Base-by-base conservation (phyloP, 2,113 vertebrate species). In the Tonatia bakeri region DNA sequence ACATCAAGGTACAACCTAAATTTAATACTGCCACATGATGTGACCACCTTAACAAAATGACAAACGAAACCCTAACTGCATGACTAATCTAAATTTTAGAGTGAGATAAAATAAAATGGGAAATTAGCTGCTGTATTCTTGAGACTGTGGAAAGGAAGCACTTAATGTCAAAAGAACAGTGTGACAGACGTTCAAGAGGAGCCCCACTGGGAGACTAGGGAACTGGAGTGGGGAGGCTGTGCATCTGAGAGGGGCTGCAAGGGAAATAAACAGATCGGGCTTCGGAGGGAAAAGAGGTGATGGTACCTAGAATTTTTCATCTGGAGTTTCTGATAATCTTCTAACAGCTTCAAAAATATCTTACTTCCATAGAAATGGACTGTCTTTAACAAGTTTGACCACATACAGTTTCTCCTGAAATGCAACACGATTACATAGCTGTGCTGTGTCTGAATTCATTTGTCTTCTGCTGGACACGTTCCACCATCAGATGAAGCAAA, bases 81-180 rank as follows among this genome's bases (percentile, higher is more conserved):
- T 6, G 43, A 80, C 45, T 89, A 91, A 56, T 36, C 40, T 93
- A 90, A 92, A 89, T 75, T 86, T 76, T 54, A 81, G 33, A 92
- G 22, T 43, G 59, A 93, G 59, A 89, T 59, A 67, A 93, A 92
- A 77, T 54, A 7, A 45, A 82, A 54, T 65, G n/a, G 31, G 16
- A 93, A 94, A 96, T 91, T 91, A 86, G 79, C 15, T 38, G 13
- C 31, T 31, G 12, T 82, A 59, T 73, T 96, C 61, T 40, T 45
- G 28, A 54, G 89, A 82, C 31, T 72, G 5, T 82, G 91, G 26
- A 91, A 93, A 94, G 64, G n/a, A 82, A 95, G 56, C 50, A 81
- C 43, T 87, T 91, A 94, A 82, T 91, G 56, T 56, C 40, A 69
- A 69, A 87, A 96, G 36, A 81, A 85, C 7, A 50, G 52, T 72